phyloP scores from a whole-genome alignment of 1,140 invertebrate species.

The Hypothenemus hampei region DNA sequence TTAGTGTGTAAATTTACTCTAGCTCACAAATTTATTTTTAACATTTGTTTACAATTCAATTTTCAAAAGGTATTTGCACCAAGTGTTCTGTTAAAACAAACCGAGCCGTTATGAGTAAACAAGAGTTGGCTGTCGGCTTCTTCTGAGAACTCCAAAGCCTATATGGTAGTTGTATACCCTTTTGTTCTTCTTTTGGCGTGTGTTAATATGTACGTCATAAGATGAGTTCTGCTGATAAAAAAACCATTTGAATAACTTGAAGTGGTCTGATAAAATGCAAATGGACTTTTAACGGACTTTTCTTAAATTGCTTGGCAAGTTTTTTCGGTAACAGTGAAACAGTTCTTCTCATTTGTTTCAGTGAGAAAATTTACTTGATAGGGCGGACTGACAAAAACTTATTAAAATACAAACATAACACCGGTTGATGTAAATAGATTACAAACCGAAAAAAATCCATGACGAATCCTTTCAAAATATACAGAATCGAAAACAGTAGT shows the following conservation, averaged over 20 bases:
- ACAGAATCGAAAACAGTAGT: slow-evolving; percentile 17
- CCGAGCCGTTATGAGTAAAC: slow-evolving; percentile 20
- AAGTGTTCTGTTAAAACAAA: slow-evolving; percentile 22
- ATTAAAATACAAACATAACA: too few species aligned
- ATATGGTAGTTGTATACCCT: slow-evolving; percentile 11
- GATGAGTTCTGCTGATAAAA: too few species aligned
- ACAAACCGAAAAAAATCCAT: neutral
- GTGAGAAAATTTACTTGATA: too few species aligned
- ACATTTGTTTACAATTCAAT: slow-evolving; percentile 19
- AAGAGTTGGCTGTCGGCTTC: slow-evolving; percentile 12
- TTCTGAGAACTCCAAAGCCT: slow-evolving; percentile 7
- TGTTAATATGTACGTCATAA: too few species aligned
- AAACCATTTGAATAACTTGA: too few species aligned
- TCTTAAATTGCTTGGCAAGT: too few species aligned
- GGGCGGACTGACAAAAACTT: too few species aligned
- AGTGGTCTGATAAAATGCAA: too few species aligned
- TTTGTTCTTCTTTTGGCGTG: slow-evolving; percentile 19
- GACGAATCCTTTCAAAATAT: neutral
- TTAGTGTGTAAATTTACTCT: slow-evolving; percentile 19
- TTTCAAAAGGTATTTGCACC: slow-evolving; percentile 21
- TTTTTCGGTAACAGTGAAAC: too few species aligned
- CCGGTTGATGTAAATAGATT: too few species aligned
- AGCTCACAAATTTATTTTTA: slow-evolving; percentile 20
- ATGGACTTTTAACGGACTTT: too few species aligned
- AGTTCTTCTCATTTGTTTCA: too few species aligned